A percentile compares a stretch with the other conserved stretches of the same genome.
Evolutionary conservation across 2,888 invertebrate genomes (phyloP).

Genomic region (Cataglyphis livida): DNA sequence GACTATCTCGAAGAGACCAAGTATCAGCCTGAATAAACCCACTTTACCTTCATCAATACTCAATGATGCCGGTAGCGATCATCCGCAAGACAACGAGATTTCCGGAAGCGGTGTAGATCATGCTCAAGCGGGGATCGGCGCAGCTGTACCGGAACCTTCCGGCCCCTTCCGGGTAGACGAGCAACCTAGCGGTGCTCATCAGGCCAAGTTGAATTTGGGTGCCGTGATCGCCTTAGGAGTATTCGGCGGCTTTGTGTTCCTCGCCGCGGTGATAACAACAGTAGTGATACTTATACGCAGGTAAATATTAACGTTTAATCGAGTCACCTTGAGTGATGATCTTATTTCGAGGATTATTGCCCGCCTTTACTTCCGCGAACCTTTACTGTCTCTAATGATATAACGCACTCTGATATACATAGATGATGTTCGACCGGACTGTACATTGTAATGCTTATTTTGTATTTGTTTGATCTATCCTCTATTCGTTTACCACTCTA

Average conservation of each 20-base stretch:
- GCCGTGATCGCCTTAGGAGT: conserved; percentile 96
- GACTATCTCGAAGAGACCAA: conserved; percentile 79
- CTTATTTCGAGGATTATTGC: background rate
- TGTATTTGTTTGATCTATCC: conserved; percentile 67
- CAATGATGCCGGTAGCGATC: conserved; percentile 86
- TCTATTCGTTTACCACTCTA: conserved; percentile 58
- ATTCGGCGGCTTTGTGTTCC: conserved; percentile 96
- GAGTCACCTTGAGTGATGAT: background rate
- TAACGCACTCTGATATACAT: conserved; percentile 60
- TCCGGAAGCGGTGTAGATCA: conserved; percentile 85
- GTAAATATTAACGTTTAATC: conserved; percentile 85
- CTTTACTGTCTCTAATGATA: conserved; percentile 54
- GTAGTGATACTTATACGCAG: conserved; percentile 95
- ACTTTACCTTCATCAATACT: conserved; percentile 72
- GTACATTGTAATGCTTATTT: conserved; percentile 71
- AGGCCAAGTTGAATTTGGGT: conserved; percentile 92
- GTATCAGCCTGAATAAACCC: conserved; percentile 80
- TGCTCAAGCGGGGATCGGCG: conserved; percentile 81
- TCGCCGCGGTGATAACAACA: conserved; percentile 95
- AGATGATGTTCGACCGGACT: conserved; percentile 61
- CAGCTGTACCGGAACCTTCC: conserved; percentile 85
- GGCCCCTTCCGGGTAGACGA: conserved; percentile 87
- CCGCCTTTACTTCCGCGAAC: background rate
- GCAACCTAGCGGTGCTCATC: conserved; percentile 77
- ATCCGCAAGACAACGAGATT: conserved; percentile 94